Conservation (phyloP, 1,140 invertebrate species). For the Semibalanus balanoides region DNA sequence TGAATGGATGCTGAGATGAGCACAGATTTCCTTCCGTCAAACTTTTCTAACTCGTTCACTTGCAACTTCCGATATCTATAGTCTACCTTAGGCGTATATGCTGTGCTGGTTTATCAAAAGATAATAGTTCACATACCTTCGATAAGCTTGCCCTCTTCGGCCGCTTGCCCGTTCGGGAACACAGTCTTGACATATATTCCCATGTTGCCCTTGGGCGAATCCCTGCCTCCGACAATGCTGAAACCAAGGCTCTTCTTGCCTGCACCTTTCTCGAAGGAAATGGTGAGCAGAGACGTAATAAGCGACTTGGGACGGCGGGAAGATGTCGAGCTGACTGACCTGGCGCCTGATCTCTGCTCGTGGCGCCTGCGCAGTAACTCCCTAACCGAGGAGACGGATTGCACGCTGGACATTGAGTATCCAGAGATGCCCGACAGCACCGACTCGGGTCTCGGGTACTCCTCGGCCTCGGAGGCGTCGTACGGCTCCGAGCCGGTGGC, state of each 20-base stretch:
- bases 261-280: constrained; percentile 58
- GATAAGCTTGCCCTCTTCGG: constrained; percentile 59
- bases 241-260: constrained; percentile 77
- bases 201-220: constrained; percentile 74
- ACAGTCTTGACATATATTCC: constrained; percentile 85
- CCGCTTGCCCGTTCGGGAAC: constrained; percentile 72
- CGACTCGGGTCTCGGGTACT: background rate
- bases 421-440: background rate
- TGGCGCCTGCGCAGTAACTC: background rate
- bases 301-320: constrained; percentile 25
- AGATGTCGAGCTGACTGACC: constrained; percentile 17
- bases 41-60: too few species aligned
- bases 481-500: background rate
- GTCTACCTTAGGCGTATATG: too few species aligned
- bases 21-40: too few species aligned
- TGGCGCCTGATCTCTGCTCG: background rate
- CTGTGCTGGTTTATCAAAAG: too few species aligned
- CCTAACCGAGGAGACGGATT: background rate
- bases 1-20: too few species aligned
- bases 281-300: constrained; percentile 21
- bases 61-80: too few species aligned
- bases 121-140: constrained; percentile 61
- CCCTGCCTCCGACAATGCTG: constrained; percentile 76
- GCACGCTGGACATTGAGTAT: background rate
- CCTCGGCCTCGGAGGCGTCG: background rate